Conservation (phyloP, 2,113 vertebrate species). For the Sceloporus tristichus region DNA sequence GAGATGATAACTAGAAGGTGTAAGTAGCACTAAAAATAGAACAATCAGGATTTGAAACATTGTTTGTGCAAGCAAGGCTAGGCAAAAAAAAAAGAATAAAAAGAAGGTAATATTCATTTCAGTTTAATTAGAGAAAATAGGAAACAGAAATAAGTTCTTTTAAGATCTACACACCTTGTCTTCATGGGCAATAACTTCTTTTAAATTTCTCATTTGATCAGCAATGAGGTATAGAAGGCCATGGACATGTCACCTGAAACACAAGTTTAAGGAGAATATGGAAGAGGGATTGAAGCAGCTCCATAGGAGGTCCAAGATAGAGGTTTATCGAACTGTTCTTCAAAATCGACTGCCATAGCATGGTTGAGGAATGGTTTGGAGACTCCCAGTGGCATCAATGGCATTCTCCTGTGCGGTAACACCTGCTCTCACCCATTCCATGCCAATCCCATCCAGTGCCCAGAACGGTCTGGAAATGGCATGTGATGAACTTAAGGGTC, state of each 20-base stretch:
- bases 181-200: neutral
- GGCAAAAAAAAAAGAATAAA: neutral
- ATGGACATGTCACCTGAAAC: neutral
- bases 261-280: neutral
- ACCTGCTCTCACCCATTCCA: too few relatives aligned
- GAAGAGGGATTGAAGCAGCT: neutral
- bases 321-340: too few relatives aligned
- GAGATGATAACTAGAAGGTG: neutral
- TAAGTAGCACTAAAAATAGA: constrained; percentile 22
- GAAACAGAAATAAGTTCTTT: neutral
- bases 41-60: neutral
- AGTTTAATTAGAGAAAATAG: accelerated
- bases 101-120: too few relatives aligned
- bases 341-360: too few relatives aligned
- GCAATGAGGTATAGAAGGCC: neutral
- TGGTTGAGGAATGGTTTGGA: too few relatives aligned
- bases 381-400: too few relatives aligned
- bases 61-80: neutral
- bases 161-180: neutral
- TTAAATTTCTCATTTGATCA: neutral
- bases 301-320: neutral
- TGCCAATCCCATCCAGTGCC: too few relatives aligned
- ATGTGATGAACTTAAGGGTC: too few relatives aligned
- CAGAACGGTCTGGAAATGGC: too few relatives aligned
- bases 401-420: too few relatives aligned